Base-by-base conservation (phyloP, 2,113 vertebrate species). In the Phalacrocorax pelagicus region DNA sequence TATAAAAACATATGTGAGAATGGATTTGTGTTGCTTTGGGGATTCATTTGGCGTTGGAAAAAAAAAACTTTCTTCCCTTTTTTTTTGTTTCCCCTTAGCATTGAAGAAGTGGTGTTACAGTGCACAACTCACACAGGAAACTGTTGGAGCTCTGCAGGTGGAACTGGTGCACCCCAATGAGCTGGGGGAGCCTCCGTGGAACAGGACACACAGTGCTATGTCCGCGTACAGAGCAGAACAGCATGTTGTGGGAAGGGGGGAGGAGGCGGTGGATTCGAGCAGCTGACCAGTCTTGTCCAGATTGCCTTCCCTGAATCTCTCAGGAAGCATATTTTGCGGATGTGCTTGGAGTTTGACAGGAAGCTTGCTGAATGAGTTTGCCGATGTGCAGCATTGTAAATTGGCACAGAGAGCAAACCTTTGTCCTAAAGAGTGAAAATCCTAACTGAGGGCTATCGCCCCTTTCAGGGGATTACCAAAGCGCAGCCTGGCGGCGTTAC, bases 261-360 rank as follows among this genome's bases (percentile, higher is more conserved):
- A 86, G 71, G 80, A 66, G 54, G 5, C 0, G 10, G 15, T 16
- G 80, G 22, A 4, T 61, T 34, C 1, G 8, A 67, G 88, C 88
- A 91, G 83, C 86, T 93, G 94, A 71, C 75, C 84, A 38, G 88
- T 2, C 83, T 81, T 19, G 34, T 34, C 67, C 55, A 11, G 65
- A n/a, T 52, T 67, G 92, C 62, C 61, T 55, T 71, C 72, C 88
- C 81, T 0, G 0, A 11, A 2, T n/a, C 59, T 44, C 88, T 7
- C 6, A 91, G 96, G 94, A 86, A 93, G 22, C 1, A 0, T 15
- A 0, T 73, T 72, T 26, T 89, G 88, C 10, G 10, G 83, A 65
- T 71, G 47, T 81, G 75, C 83, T 54, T n/a, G 83, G 83, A 84
- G 83, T 74, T 65, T 65, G 83, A 89, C 91, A 80, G 94, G 94